Conservation (phyloP, 1,140 invertebrate genomes). For the Plodia interpunctella region DNA sequence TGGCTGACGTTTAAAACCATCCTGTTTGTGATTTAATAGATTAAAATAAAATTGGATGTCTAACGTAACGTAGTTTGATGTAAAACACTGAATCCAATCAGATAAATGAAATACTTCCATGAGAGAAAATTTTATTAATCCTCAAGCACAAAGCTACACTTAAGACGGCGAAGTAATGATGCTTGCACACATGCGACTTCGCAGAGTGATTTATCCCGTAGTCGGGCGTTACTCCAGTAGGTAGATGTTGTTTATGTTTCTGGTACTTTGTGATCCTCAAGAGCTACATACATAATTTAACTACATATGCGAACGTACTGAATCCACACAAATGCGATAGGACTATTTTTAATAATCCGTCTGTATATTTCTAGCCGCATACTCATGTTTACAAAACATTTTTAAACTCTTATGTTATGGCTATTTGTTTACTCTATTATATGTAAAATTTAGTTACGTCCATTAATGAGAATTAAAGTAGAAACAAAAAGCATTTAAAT, state of each 20-base stretch:
- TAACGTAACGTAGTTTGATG: too few relatives aligned
- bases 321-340: background rate
- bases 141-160: background rate
- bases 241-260: background rate
- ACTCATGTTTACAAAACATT: too few relatives aligned
- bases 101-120: too few relatives aligned
- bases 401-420: too few relatives aligned
- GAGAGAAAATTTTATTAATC: background rate
- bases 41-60: too few relatives aligned
- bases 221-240: background rate
- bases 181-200: background rate
- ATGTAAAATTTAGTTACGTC: too few relatives aligned
- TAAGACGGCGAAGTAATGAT: background rate
- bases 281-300: background rate
- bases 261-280: constrained; percentile 3
- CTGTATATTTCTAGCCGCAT: background rate
- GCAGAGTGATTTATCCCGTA: background rate
- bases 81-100: too few relatives aligned
- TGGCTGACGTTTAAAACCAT: too few relatives aligned
- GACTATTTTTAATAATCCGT: background rate
- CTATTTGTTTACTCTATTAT: too few relatives aligned
- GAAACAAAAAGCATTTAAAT: too few relatives aligned
- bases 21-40: too few relatives aligned
- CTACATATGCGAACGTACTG: background rate
- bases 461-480: too few relatives aligned